Base-by-base conservation (phyloP, 2,113 vertebrate species). In the Urocynchramus pylzowi region DNA sequence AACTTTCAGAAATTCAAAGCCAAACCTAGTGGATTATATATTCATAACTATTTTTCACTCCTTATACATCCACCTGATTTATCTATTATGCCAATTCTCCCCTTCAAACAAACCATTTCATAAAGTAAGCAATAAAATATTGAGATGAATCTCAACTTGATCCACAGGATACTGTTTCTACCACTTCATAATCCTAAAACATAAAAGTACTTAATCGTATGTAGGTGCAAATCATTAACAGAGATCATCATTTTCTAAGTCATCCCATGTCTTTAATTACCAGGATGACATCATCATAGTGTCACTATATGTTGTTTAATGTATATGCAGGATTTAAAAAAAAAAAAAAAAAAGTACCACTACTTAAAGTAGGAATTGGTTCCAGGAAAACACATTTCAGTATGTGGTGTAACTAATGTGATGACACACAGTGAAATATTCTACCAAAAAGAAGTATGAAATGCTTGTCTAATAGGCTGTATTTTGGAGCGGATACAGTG, bases 1-100 rank as follows among this genome's bases (percentile, higher is more conserved):
- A 93, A 94, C 60, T 93, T 91, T 49, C 15, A 92, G 60, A 60
- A 95, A 89, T 74, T 78, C 76, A 84, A 92, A 96, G 54, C n/a
- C 31, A 89, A 86, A 91, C 35, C 35, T 87, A 75, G 37, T 67
- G 26, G 52, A 78, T 78, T 81, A 91, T 67, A 47, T n/a, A 92
- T 56, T 87, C 35, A 8, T 59, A 74, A 92, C 60, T 81, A 84
- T 45, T 80, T 87, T 89, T 89, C 31, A 59, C 20, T 81, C 19
- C 39, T 75, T 84, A 67, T 59, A 84, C 20, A 60, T 70, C 24
- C 31, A 90, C 76, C 54, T 94, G 64, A 87, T 75, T 81, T 81
- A 86, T 33, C 24, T 39, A 82, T 70, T 64, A 64, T 41, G 37
- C 20, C 35, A 81, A n/a, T 64, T 91, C 39, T 74, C 42, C 44